Evolutionary conservation across 1,140 invertebrate genomes (phyloP).

Genomic region (Sipha flava): DNA sequence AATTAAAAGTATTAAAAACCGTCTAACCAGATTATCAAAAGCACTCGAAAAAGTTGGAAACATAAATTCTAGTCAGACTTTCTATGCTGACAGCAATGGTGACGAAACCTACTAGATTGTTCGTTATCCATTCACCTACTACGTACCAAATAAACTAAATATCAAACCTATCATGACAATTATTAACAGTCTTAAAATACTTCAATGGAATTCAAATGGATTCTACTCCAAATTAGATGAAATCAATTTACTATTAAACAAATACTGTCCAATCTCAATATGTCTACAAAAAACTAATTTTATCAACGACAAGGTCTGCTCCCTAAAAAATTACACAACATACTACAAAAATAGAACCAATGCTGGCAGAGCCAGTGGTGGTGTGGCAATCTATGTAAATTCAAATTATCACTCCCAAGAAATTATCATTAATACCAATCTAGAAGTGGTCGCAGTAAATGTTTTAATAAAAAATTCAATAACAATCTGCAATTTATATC

Average conservation of each 20-base stretch:
- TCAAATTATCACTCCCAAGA: background rate
- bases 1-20: background rate
- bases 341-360: background rate
- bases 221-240: background rate
- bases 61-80: background rate
- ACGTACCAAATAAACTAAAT: background rate
- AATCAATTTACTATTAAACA: background rate
- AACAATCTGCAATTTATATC: conserved; percentile 34
- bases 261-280: background rate
- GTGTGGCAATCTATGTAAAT: background rate
- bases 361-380: background rate
- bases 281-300: conserved; percentile 8
- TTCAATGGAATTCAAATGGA: background rate
- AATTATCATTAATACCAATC: conserved; percentile 3
- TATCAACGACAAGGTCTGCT: background rate
- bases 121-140: background rate
- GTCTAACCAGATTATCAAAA: conserved; percentile 9
- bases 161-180: background rate
- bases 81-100: background rate
- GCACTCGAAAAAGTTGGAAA: background rate
- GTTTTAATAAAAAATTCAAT: background rate
- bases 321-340: background rate
- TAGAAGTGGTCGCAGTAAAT: background rate
- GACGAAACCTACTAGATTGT: background rate
- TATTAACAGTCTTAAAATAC: background rate